Base-by-base conservation (phyloP, 2,797 vertebrate genomes). In the Diplodus puntazzo region DNA sequence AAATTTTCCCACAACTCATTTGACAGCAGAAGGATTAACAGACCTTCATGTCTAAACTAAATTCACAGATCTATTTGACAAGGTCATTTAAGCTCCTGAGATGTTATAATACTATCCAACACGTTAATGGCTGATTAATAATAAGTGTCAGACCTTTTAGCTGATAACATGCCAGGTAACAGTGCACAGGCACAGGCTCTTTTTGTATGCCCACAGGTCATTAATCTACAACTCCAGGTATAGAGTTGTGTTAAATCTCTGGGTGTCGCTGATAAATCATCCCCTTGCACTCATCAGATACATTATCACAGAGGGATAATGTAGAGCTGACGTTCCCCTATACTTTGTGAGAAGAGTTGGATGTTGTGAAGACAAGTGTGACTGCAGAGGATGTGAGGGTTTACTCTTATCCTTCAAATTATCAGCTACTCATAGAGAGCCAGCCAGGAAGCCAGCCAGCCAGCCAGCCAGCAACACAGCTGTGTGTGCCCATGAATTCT, bases 401-500 rank as follows among this genome's bases (percentile, higher is more conserved):
- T 79, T 79, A 81, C 58, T 75, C 64, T 77, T 72, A 54, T 75
- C 73, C 70, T 80, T 81, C 79, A 81, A 90, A 92, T 92, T 88
- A 91, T 71, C 54, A 25, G 69, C 82, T 77, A 69, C 69, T 83
- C 69, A 66, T 67, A 89, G 60, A 73, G 64, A 81, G 76, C 60
- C 3, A 50, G 48, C 18, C 18, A 48, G 46, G 14, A 79, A 80
- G 85, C 72, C 48, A 75, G 66, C 61, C 66, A 80, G 67, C 72
- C 48, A 75, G 63, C 61, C 66, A 80, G 67, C 65, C 42, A 76
- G 66, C 77, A 60, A 78, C 13, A 4, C 75, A 77, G 84, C 82
- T 61, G 65, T 69, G 73, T 85, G 76, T 42, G 69, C 7, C 52
- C 18, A 92, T 94, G 87, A 94, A 94, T 94, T 92, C 93, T 88